Evolutionary conservation across 2,113 vertebrate species (phyloP).

Genomic region (Peucedramus taeniatus): DNA sequence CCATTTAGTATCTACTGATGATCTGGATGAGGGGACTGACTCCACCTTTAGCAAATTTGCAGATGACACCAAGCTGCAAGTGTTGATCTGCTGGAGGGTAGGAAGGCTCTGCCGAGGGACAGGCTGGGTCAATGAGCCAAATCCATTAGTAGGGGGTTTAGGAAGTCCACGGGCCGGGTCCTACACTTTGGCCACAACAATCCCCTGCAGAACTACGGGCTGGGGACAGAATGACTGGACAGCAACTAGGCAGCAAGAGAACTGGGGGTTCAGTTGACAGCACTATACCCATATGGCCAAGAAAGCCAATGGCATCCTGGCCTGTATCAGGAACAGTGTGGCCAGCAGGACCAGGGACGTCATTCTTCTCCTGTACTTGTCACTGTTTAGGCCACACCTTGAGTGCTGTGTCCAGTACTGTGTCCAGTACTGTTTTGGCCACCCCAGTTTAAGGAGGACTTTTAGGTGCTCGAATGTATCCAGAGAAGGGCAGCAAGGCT

Average conservation of each 20-base stretch:
- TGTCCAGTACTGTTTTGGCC: background rate
- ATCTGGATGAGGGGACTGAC: background rate
- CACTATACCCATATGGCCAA: background rate
- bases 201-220: background rate
- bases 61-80: background rate
- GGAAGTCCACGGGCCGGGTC: accelerated
- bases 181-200: background rate
- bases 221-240: background rate
- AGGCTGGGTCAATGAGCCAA: background rate
- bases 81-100: background rate
- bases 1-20: background rate
- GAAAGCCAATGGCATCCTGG: background rate
- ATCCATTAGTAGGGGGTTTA: background rate
- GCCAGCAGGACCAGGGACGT: background rate
- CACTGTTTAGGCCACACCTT: background rate
- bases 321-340: background rate
- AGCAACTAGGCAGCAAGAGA: background rate
- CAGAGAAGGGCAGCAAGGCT: background rate
- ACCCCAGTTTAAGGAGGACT: background rate
- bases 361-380: background rate
- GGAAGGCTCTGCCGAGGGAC: background rate
- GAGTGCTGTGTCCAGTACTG: background rate
- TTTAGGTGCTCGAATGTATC: background rate
- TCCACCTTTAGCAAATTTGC: background rate
- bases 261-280: background rate